phyloP scores from a whole-genome alignment of 2,888 invertebrate genomes.

The Macroteleia sp. region DNA sequence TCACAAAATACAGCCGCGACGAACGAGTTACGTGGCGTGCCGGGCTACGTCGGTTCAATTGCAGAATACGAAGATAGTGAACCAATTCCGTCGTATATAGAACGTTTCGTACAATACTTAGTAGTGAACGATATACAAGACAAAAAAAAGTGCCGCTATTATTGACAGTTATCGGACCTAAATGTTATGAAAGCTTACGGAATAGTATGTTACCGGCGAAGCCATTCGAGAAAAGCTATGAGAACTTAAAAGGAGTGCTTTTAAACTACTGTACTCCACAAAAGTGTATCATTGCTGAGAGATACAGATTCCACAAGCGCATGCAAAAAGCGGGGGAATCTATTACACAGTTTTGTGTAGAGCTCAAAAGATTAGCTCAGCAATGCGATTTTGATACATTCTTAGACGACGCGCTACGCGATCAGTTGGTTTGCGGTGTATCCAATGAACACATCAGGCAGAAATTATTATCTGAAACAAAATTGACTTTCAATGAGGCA shows the following conservation, averaged over 20 bases:
- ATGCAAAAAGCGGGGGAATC: slow-evolving; percentile 47
- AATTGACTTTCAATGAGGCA: too few species aligned
- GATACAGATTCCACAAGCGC: slow-evolving; percentile 69
- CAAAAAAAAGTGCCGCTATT: slow-evolving; percentile 65
- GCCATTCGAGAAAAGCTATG: slow-evolving; percentile 53
- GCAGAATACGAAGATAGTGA: too few species aligned
- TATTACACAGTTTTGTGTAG: slow-evolving; percentile 53
- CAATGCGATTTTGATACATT: slow-evolving; percentile 66
- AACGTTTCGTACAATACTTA: slow-evolving; percentile 69
- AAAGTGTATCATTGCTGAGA: slow-evolving; percentile 67
- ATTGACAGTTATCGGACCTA: slow-evolving; percentile 66
- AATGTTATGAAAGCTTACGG: slow-evolving; percentile 43
- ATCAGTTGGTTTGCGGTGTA: too few species aligned
- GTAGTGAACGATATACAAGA: slow-evolving; percentile 62
- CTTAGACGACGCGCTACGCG: slow-evolving; percentile 39
- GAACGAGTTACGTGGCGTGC: too few species aligned
- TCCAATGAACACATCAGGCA: background rate
- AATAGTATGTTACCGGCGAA: slow-evolving; percentile 59
- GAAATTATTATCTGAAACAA: background rate
- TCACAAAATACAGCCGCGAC: too few species aligned
- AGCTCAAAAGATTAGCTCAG: slow-evolving; percentile 66
- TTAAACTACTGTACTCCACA: slow-evolving; percentile 61
- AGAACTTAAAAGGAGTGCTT: slow-evolving; percentile 54
- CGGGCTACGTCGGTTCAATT: too few species aligned
- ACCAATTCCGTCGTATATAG: too few species aligned